Conservation (phyloP, 1,140 invertebrate species). For the Diorhabda elongata region DNA sequence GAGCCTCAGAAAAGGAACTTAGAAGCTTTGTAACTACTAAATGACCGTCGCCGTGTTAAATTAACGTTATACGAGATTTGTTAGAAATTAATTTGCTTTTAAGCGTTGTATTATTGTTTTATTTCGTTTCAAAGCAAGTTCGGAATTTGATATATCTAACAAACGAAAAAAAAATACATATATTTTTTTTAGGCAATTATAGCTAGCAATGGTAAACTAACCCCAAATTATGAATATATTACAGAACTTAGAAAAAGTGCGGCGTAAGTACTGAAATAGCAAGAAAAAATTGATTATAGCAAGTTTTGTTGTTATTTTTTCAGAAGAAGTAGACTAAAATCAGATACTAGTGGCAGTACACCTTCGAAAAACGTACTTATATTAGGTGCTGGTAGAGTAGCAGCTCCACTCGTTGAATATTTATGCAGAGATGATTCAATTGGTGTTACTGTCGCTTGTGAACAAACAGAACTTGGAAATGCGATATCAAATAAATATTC, state of each 20-base stretch:
- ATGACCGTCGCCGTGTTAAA: too few relatives aligned
- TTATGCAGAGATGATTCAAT: constrained; percentile 77
- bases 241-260: constrained; percentile 70
- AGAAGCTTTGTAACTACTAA: too few relatives aligned
- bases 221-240: constrained; percentile 93
- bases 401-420: constrained; percentile 90
- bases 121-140: too few relatives aligned
- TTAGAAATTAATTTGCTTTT: too few relatives aligned
- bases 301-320: constrained; percentile 18
- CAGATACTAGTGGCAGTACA: constrained; percentile 45
- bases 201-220: constrained; percentile 89
- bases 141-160: neutral
- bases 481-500: constrained; percentile 69
- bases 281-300: neutral
- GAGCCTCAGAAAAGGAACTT: too few relatives aligned
- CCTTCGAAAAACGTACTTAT: constrained; percentile 70
- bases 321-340: constrained; percentile 56
- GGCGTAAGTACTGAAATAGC: constrained; percentile 43
- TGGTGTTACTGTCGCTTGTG: constrained; percentile 80
- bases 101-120: too few relatives aligned
- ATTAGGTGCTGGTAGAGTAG: constrained; percentile 93
- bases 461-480: constrained; percentile 85
- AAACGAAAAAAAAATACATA: neutral
- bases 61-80: too few relatives aligned
- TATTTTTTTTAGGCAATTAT: constrained; percentile 77